Conservation (phyloP, 1,140 invertebrate genomes). For the Pseudomyrmex pallidus region DNA sequence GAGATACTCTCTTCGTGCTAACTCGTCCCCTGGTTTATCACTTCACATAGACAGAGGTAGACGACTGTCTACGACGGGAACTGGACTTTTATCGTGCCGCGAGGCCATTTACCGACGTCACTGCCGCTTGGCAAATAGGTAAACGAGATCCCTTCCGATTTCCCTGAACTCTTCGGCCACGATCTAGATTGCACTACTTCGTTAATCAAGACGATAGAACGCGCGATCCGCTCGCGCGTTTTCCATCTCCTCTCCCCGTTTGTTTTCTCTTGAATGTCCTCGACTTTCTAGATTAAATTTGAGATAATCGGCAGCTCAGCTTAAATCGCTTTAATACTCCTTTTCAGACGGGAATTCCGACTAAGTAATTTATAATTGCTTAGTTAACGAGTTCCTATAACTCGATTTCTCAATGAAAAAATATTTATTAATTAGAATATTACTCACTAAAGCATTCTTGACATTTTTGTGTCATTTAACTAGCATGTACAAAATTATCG, state of each 20-base stretch:
- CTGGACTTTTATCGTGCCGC: conserved; percentile 54
- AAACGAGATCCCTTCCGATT: conserved; percentile 59
- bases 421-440: conserved; percentile 3
- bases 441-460: background rate
- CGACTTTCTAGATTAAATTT: conserved; percentile 55
- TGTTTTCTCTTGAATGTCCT: conserved; percentile 23
- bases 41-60: background rate
- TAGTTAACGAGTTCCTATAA: conserved; percentile 11
- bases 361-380: conserved; percentile 43
- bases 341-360: conserved; percentile 22
- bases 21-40: conserved; percentile 63
- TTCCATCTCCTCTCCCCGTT: conserved; percentile 25
- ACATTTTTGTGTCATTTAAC: background rate
- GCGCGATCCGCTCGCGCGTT: conserved; percentile 32
- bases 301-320: conserved; percentile 38
- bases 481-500: no score
- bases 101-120: conserved; percentile 59
- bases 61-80: conserved; percentile 62
- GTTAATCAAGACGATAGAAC: conserved; percentile 57
- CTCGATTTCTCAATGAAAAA: background rate
- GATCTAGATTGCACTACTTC: conserved; percentile 60
- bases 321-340: conserved; percentile 43
- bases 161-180: conserved; percentile 45
- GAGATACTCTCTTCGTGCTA: conserved; percentile 62
- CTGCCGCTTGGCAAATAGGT: conserved; percentile 58